Evolutionary conservation across 30 jellyfish, hydroid and myxozoan species (phyloP).

Genomic region (Aurelia sp.): DNA sequence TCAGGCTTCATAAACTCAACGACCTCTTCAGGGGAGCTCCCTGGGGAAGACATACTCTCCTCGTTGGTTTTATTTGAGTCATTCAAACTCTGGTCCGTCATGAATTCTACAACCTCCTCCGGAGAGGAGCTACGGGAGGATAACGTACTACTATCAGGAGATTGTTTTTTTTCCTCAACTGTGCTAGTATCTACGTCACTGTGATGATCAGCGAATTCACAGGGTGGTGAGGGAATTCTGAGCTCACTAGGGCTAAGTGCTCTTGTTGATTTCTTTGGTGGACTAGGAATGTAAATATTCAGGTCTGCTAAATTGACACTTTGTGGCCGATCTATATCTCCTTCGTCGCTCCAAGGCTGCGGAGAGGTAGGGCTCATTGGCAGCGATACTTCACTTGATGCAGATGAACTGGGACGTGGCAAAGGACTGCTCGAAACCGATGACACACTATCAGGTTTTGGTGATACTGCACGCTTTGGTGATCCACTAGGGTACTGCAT

Average conservation of each 20-base stretch:
- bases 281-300: constrained; percentile 63
- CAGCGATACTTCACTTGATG: too few species aligned
- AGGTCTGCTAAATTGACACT: constrained; percentile 56
- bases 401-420: too few species aligned
- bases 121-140: constrained; percentile 63
- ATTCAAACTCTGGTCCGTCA: neutral
- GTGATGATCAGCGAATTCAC: constrained; percentile 23
- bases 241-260: constrained; percentile 46
- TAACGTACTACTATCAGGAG: constrained; percentile 13
- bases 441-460: too few species aligned
- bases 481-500: too few species aligned
- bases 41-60: neutral
- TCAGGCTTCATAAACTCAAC: constrained; percentile 64
- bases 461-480: too few species aligned
- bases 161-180: neutral
- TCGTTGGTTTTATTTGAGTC: neutral
- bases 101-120: constrained; percentile 58
- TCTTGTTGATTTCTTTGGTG: constrained; percentile 53
- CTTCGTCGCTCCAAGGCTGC: neutral
- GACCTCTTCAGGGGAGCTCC: constrained; percentile 23
- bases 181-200: too few species aligned
- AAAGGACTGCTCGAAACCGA: too few species aligned
- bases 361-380: too few species aligned
- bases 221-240: constrained; percentile 54
- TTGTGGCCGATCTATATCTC: constrained; percentile 39